Base-by-base conservation (phyloP, 2,888 invertebrate species). In the Camptogramma bilineatum region DNA sequence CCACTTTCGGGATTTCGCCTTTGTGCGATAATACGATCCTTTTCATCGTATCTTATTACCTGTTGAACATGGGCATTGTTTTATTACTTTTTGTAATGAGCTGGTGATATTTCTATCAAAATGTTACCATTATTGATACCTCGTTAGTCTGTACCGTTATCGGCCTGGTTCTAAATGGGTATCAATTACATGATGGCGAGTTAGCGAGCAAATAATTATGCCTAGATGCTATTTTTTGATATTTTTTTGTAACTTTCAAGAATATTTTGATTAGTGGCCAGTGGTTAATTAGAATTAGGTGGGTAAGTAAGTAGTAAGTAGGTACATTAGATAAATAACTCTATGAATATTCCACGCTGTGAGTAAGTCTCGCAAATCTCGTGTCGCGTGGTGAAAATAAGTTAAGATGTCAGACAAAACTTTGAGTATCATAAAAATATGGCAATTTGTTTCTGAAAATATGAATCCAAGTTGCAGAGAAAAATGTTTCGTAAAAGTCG, bases 31-130 rank as follows among this genome's bases (percentile, higher is more conserved):
- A 87, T 81, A 77, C 79, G 82, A 84, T 84, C 83, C 84, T 83
- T 84, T 83, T 85, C 84, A 83, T 84, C 83, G 80, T 83, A 82
- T 83, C 82, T 85, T 85, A 86, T 86, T 84, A 86, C 86, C 82
- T 87, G 86, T 87, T 88, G 85, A 85, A 83, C 81, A 81, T 58
- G 76, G 78, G 75, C 77, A 77, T 78, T 76, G 81, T 82, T 79
- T 79, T 78, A 78, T 79, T 78, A 79, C 73, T 74, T 73, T 68
- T 70, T 72, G 71, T 76, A 78, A 79, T 75, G 61, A 77, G 53
- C 61, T 53, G 50, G 60, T 57, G 55, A 64, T 66, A 66, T 57
- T 59, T 62, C 44, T 61, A 57, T 63, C 50, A 52, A 52, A 63
- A 63, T 53, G 50, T 60, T 57, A 19, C n/a, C 24, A 50, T 60